Evolutionary conservation across 2,888 invertebrate species (phyloP), one percentile per base, ranked within the genome.

Genomic region (Cinara cedri): DNA sequence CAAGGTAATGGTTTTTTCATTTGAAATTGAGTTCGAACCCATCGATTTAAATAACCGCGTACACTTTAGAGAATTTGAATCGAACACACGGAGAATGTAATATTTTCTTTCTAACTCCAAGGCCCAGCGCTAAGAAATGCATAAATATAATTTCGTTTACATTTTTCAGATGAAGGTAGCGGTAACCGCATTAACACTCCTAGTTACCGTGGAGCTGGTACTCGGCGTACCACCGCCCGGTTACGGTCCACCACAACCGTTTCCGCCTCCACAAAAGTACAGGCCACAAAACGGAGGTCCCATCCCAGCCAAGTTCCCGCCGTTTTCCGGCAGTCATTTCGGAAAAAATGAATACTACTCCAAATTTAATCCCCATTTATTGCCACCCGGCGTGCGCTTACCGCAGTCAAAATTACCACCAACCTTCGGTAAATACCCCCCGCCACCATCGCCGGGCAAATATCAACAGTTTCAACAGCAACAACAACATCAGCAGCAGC

Each of bases 271-370:
- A 6, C 49, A 70, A 11, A 51, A 51, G 42, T 70, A 70, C 57
- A 68, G 68, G n/a, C n/a, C 70, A 3, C 57, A 49, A n/a, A 60
- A 49, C 51, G 78, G 78, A 10, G 57, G 54, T 1, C 78, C 76
- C 3, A 57, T 76, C 14, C 66, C 70, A 9, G 78, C 60, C 60
- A 70, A 78, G n/a, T 78, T 62, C 62, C 78, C 70, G 4, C 26
- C 55, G 6, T 24, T 34, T 62, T 70, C 51, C 8, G 51, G 62
- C 26, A 19, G 63, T 21, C 44, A 54, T 14, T 46, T 72, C 44
- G 78, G 78, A 19, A 82, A 82, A 54, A 84, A 84, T 75, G 86
- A 87, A 81, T 82, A 87, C 24, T 62, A 62, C 24, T 51, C 78
- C 1, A 78, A 78, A 34, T 78, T 49, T 42, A 78, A 78, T 14